Base-by-base conservation (phyloP, 2,888 invertebrate species). In the Tridacna crocea region DNA sequence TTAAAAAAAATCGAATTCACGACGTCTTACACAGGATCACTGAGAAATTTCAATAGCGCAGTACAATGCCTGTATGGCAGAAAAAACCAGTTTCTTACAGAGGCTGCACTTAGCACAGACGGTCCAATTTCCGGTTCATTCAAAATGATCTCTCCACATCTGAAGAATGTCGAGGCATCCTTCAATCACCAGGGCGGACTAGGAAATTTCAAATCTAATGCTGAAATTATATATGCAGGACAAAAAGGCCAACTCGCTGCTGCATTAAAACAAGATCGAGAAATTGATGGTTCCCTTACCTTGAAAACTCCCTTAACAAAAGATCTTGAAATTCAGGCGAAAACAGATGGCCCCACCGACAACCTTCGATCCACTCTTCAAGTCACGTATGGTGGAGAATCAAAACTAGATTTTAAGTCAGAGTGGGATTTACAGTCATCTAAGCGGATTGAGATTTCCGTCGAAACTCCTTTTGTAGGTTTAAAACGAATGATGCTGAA, bases 111-210 rank as follows among this genome's bases (percentile, higher is more conserved):
- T 4, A 82, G 72, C 61, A 65, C 60, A 24, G 70, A 81, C 61
- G 77, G 73, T 46, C 73, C 76, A 10, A 66, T 77, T 65, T 60
- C 79, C 1, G 79, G 77, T 46, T 75, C 81, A 47, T 70, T 84
- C 8, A 75, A 77, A 70, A 55, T 84, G 15, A 60, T 74, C 27
- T 82, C 82, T 15, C 82, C 82, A 51, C 47, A 63, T 24, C 46
- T 79, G 68, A 79, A 77, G 72, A 75, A 79, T 24, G 22, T 79
- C 8, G 61, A 76, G 61, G 61, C 68, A 55, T 72, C 75, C n/a
- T 82, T 79, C 36, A 76, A 58, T 10, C 78, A 79, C 36, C 47
- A 82, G 17, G 82, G 75, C 3, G 47, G 36, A 8, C 17, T 63
- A 6, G 48, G 51, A 8, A 48, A 63, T n/a, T 75, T 79, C 48